phyloP scores from a whole-genome alignment of 1,140 invertebrate genomes.

The Drosophila miranda region DNA sequence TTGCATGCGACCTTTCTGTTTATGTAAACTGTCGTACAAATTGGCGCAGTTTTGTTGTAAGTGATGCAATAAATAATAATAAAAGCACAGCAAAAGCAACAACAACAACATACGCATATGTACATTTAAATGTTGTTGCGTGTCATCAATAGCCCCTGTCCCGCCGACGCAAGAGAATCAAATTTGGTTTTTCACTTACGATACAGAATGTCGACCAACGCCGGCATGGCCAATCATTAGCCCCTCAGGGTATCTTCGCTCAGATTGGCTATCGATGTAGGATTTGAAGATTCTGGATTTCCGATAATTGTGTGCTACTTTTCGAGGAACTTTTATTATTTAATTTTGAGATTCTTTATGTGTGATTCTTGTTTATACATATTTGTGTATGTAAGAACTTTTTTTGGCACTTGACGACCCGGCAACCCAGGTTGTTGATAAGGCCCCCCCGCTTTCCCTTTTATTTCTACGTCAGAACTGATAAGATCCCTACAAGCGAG shows the following conservation, averaged over 20 bases:
- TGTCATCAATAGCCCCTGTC: slow-evolving; percentile 39
- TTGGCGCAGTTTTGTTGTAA: slow-evolving; percentile 57
- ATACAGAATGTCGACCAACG: slow-evolving; percentile 16
- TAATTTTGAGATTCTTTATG: slow-evolving; percentile 18
- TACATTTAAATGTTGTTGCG: slow-evolving; percentile 32
- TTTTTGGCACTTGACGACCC: slow-evolving; percentile 49
- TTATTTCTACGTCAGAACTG: background rate
- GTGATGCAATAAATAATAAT: slow-evolving; percentile 65
- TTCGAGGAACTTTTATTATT: too few species aligned
- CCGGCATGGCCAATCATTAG: slow-evolving; percentile 28
- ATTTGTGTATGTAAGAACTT: slow-evolving; percentile 5
- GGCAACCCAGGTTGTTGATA: slow-evolving; percentile 38
- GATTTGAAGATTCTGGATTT: slow-evolving; percentile 6
- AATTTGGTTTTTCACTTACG: slow-evolving; percentile 58
- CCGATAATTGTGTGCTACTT: too few species aligned
- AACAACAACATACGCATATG: slow-evolving; percentile 33
- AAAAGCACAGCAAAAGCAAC: slow-evolving; percentile 24
- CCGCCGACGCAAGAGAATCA: background rate
- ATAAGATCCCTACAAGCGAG: slow-evolving; percentile 28
- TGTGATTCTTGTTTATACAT: background rate
- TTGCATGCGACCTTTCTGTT: slow-evolving; percentile 74
- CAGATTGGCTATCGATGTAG: background rate
- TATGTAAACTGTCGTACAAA: slow-evolving; percentile 65
- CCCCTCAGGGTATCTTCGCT: slow-evolving; percentile 5
- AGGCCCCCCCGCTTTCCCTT: background rate